Conservation (phyloP, 2,888 invertebrate species). For the Elgonia sp. region DNA sequence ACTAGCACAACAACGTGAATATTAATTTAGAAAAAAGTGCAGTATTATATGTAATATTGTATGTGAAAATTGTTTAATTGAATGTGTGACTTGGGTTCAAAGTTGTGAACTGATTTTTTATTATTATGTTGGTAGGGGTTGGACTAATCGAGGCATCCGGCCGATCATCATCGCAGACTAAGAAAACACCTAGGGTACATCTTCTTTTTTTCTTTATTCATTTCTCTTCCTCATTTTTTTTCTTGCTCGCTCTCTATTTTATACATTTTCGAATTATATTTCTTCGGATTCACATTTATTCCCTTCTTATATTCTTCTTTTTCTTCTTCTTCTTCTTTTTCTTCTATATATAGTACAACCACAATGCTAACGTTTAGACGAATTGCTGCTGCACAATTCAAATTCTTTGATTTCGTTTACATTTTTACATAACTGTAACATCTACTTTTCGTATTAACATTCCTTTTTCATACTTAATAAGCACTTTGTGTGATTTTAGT, state of each 20-base stretch:
- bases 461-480: constrained; percentile 44
- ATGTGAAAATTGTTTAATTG: too few relatives aligned
- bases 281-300: constrained; percentile 68
- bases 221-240: constrained; percentile 79
- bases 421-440: constrained; percentile 39
- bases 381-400: constrained; percentile 65
- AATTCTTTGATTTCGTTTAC: constrained; percentile 49
- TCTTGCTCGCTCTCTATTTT: constrained; percentile 77
- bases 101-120: constrained; percentile 79
- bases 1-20: too few relatives aligned
- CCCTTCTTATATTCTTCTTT: constrained; percentile 67
- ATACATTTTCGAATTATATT: constrained; percentile 69
- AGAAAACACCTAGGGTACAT: constrained; percentile 86
- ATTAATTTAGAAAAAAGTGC: too few relatives aligned
- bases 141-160: constrained; percentile 85
- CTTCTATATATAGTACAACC: constrained; percentile 54
- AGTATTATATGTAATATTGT: too few relatives aligned
- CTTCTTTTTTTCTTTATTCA: constrained; percentile 80
- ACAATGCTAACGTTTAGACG: constrained; percentile 57
- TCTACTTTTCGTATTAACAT: constrained; percentile 27
- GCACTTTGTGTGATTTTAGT: constrained; percentile 51
- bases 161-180: constrained; percentile 86
- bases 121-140: constrained; percentile 86
- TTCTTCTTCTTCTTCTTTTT: constrained; percentile 53
- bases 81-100: too few relatives aligned